Evolutionary conservation across 1,140 invertebrate genomes (phyloP).

Genomic region (Choristoneura fumiferana): DNA sequence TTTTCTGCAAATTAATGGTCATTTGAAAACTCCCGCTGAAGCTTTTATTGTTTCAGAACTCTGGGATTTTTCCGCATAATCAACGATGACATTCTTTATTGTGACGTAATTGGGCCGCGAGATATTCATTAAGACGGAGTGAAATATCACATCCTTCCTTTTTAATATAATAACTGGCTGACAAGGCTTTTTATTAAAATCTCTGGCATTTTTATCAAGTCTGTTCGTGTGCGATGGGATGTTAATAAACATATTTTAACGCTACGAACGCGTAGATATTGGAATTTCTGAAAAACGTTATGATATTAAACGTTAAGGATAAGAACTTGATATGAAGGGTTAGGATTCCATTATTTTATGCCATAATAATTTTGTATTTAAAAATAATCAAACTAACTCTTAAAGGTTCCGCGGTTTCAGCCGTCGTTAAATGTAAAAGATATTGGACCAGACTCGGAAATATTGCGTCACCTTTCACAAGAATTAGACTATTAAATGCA

Average conservation of each 20-base stretch:
- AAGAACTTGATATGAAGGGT: too few relatives aligned
- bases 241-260: constrained; percentile 18
- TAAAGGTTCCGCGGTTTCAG: too few relatives aligned
- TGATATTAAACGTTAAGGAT: not conserved
- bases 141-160: constrained; percentile 46
- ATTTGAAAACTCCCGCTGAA: not conserved
- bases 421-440: too few relatives aligned
- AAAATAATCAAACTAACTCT: too few relatives aligned
- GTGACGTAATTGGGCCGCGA: constrained; percentile 52
- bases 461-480: too few relatives aligned
- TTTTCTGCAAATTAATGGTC: not conserved
- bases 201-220: constrained; percentile 27
- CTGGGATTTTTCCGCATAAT: constrained; percentile 28
- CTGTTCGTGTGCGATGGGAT: constrained; percentile 8
- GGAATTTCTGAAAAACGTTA: constrained; percentile 4
- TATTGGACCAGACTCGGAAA: too few relatives aligned
- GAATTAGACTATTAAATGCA: too few relatives aligned
- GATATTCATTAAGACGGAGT: constrained; percentile 47
- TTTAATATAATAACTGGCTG: constrained; percentile 44
- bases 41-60: not conserved
- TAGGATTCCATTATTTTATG: too few relatives aligned
- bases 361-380: too few relatives aligned
- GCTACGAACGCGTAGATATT: constrained; percentile 9
- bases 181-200: constrained; percentile 45
- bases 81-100: constrained; percentile 40